Evolutionary conservation across 1,140 invertebrate genomes (phyloP).

Genomic region (Drosophila pseudoobscura): DNA sequence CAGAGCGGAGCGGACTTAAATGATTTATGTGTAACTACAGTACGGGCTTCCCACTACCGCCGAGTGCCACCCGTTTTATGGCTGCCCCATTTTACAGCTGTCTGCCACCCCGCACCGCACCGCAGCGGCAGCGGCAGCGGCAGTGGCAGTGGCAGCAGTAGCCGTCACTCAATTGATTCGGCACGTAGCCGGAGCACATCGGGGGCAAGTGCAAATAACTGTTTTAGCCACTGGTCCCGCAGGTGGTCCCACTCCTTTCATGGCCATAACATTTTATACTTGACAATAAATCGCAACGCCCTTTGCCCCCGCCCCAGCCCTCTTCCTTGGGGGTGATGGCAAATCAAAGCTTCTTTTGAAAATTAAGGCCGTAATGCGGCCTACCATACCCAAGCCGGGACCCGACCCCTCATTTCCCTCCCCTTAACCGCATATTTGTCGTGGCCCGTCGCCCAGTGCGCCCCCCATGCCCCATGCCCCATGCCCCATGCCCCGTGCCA

Average conservation of each 20-base stretch:
- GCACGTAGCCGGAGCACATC: slow-evolving; percentile 56
- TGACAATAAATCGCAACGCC: slow-evolving; percentile 72
- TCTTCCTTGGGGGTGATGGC: not conserved
- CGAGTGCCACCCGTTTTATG: too few relatives aligned
- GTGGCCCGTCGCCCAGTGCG: slow-evolving; percentile 39
- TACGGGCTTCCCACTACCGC: not conserved
- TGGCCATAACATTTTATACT: slow-evolving; percentile 74
- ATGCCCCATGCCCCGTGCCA: slow-evolving; percentile 5
- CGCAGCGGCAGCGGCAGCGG: too few relatives aligned
- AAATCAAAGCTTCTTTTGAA: slow-evolving; percentile 72
- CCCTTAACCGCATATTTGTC: slow-evolving; percentile 64
- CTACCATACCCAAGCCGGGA: slow-evolving; percentile 22
- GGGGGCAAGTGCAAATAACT: slow-evolving; percentile 76
- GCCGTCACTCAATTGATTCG: slow-evolving; percentile 69
- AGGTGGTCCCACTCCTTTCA: slow-evolving; percentile 21
- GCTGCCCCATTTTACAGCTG: slow-evolving; percentile 5
- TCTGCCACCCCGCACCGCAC: slow-evolving; percentile 7
- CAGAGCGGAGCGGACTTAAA: slow-evolving; percentile 22
- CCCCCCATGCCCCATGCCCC: not conserved
- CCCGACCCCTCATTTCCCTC: too few relatives aligned
- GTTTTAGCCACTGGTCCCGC: slow-evolving; percentile 55
- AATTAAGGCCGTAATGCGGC: slow-evolving; percentile 63
- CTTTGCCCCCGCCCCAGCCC: not conserved
- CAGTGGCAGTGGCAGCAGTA: not conserved
- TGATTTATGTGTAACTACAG: slow-evolving; percentile 65